Conservation (phyloP, 2,888 invertebrate genomes). For the Dryococelus australis region DNA sequence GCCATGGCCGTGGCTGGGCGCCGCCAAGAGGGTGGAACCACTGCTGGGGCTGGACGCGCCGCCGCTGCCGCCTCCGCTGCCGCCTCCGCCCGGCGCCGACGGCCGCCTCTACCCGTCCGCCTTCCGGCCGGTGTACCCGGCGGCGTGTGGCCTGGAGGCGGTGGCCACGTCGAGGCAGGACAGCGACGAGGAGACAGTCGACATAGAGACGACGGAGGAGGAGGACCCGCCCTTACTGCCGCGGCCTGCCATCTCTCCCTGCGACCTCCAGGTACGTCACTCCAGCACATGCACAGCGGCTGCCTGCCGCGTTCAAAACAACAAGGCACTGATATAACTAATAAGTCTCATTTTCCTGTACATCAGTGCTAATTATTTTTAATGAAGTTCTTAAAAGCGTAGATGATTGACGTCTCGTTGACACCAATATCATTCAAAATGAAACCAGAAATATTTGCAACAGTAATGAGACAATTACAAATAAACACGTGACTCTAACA, state of each 20-base stretch:
- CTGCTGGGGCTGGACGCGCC: slow-evolving; percentile 40
- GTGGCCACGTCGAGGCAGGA: slow-evolving; percentile 37
- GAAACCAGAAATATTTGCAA: no score
- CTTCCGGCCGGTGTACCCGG: slow-evolving; percentile 64
- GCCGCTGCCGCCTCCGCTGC: slow-evolving; percentile 32
- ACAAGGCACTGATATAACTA: no score
- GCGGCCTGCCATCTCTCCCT: slow-evolving; percentile 48
- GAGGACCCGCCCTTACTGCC: slow-evolving; percentile 58
- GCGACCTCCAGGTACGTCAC: not conserved
- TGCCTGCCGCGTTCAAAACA: no score
- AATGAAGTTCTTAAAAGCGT: no score
- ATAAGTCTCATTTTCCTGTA: no score
- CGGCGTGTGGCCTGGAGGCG: slow-evolving; percentile 41
- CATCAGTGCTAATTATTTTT: no score
- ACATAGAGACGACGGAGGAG: slow-evolving; percentile 87
- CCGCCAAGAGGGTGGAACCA: slow-evolving; percentile 38
- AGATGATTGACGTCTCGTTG: no score
- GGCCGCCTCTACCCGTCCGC: slow-evolving; percentile 63
- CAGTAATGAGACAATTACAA: no score
- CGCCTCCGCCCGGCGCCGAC: slow-evolving; percentile 48
- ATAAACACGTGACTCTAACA: no score
- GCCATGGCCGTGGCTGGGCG: slow-evolving; percentile 64
- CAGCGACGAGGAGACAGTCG: slow-evolving; percentile 80
- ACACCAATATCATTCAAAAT: no score
- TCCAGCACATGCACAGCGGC: not conserved